Evolutionary conservation across 2,888 invertebrate species (phyloP).

Genomic region (Pyrocoelia pectoralis): DNA sequence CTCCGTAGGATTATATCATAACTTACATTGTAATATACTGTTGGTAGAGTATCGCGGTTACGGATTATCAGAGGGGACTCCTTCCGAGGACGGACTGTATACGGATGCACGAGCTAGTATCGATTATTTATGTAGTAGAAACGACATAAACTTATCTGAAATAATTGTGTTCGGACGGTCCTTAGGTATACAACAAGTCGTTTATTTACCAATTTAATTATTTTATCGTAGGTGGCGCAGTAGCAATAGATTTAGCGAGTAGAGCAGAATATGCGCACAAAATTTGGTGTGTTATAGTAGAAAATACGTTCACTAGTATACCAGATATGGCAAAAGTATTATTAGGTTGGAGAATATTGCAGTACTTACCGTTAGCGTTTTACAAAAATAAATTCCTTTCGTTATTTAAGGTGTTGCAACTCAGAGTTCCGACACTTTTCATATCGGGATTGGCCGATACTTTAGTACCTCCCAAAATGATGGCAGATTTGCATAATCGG

Average conservation of each 20-base stretch:
- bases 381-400: conserved; percentile 92
- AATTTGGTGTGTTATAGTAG: conserved; percentile 87
- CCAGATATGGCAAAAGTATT: conserved; percentile 90
- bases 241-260: conserved; percentile 87
- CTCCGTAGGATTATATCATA: conserved; percentile 84
- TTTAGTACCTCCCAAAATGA: conserved; percentile 91
- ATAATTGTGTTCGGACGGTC: conserved; percentile 92
- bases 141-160: conserved; percentile 84
- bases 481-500: conserved; percentile 77
- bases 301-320: conserved; percentile 95
- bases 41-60: conserved; percentile 97
- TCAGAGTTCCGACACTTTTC: conserved; percentile 83
- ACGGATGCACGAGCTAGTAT: conserved; percentile 88
- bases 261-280: conserved; percentile 78
- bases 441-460: conserved; percentile 88
- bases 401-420: conserved; percentile 73
- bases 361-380: conserved; percentile 81
- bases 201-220: conserved; percentile 6
- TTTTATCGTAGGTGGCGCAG: conserved; percentile 78
- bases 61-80: conserved; percentile 88
- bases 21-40: conserved; percentile 84
- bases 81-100: conserved; percentile 87
- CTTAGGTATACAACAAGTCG: conserved; percentile 64
- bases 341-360: conserved; percentile 75
- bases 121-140: conserved; percentile 81